A percentile compares a stretch with the other conserved stretches of the same genome.
Conservation (phyloP, 2,888 invertebrate genomes). For the Drosophila maculinotata region DNA sequence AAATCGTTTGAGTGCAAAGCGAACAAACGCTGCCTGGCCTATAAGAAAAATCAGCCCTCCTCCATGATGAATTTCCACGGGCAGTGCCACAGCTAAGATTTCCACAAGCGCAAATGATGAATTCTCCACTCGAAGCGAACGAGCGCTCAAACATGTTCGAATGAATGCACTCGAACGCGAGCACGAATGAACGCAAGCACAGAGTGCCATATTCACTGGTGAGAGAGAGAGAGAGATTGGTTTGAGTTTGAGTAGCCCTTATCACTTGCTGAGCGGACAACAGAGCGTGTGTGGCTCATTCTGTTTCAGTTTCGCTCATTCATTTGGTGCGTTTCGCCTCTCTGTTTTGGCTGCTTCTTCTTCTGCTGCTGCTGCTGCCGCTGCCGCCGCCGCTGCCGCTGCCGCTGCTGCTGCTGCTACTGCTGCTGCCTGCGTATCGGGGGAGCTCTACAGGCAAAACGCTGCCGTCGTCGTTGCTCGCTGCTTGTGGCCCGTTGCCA, state of each 20-base stretch:
- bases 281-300: conserved; percentile 43
- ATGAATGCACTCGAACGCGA: conserved; percentile 44
- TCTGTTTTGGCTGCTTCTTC: conserved; percentile 71
- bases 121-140: conserved; percentile 34
- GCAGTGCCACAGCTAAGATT: conserved; percentile 55
- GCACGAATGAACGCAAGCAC: conserved; percentile 41
- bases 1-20: conserved; percentile 62
- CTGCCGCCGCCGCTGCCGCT: conserved; percentile 11
- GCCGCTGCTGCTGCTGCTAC: conserved; percentile 22
- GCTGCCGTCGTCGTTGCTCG: conserved; percentile 42
- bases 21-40: conserved; percentile 66
- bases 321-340: conserved; percentile 59
- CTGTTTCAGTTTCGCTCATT: conserved; percentile 66
- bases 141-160: conserved; percentile 65
- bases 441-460: conserved; percentile 62
- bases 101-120: conserved; percentile 64
- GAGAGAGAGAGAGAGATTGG: conserved; percentile 28
- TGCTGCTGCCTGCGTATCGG: conserved; percentile 42
- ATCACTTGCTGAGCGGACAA: conserved; percentile 43
- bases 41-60: conserved; percentile 83
- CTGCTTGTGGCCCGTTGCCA: conserved; percentile 62
- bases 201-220: conserved; percentile 9
- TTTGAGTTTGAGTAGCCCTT: conserved; percentile 59
- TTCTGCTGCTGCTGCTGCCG: conserved; percentile 22
- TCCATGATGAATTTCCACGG: conserved; percentile 82